Evolutionary conservation across 2,888 invertebrate genomes (phyloP).

Genomic region (Carterocephalus palaemon): DNA sequence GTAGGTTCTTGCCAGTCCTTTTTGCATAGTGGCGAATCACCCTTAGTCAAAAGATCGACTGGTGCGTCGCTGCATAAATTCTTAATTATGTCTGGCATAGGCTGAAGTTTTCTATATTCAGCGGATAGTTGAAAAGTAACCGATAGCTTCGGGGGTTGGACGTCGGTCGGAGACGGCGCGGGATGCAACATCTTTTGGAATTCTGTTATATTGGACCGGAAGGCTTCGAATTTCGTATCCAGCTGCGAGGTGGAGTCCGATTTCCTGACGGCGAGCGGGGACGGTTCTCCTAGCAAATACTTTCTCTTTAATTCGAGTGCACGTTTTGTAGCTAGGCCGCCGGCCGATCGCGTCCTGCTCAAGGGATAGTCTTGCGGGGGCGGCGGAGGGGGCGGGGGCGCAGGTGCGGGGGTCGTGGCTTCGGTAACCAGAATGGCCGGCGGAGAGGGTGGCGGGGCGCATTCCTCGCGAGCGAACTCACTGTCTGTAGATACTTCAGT

Average conservation of each 20-base stretch:
- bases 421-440: slow-evolving; percentile 88
- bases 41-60: slow-evolving; percentile 61
- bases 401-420: slow-evolving; percentile 87
- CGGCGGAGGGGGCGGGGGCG: slow-evolving; percentile 78
- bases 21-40: slow-evolving; percentile 50
- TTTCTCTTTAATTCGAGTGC: slow-evolving; percentile 92
- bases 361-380: slow-evolving; percentile 85
- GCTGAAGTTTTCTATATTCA: slow-evolving; percentile 69
- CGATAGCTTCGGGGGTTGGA: slow-evolving; percentile 41
- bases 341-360: slow-evolving; percentile 90
- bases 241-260: slow-evolving; percentile 91
- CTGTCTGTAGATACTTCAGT: slow-evolving; percentile 96
- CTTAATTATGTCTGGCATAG: slow-evolving; percentile 81
- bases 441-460: slow-evolving; percentile 83
- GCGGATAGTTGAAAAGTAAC: slow-evolving; percentile 52
- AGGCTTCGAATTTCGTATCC: slow-evolving; percentile 90
- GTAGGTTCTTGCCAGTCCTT: slow-evolving; percentile 70
- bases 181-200: slow-evolving; percentile 92
- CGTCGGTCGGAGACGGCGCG: slow-evolving; percentile 72
- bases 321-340: slow-evolving; percentile 91
- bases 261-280: slow-evolving; percentile 85
- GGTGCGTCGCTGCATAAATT: slow-evolving; percentile 59
- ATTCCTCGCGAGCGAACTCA: slow-evolving; percentile 91
- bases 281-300: slow-evolving; percentile 87
- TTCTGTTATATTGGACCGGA: slow-evolving; percentile 91